Percentiles rank a stretch among this genome's conserved stretches.
Evolutionary conservation across 2,113 vertebrate genomes (phyloP).

Genomic region (Amphiprion percula): DNA sequence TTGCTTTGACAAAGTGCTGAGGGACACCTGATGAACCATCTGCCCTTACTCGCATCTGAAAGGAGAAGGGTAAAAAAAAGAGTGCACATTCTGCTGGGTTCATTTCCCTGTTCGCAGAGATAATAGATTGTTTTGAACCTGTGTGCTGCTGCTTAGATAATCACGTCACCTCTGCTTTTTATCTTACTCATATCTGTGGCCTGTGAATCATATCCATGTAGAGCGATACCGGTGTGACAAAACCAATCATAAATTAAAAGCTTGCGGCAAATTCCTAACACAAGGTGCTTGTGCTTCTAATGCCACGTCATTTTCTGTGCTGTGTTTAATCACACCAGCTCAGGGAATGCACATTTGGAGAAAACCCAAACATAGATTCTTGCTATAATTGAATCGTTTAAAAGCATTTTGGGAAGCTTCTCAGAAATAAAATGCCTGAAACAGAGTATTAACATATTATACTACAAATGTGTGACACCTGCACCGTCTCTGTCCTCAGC

Average conservation of each 20-base stretch:
- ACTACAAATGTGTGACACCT: no score
- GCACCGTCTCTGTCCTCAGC: background rate
- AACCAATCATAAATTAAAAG: conserved; percentile 36
- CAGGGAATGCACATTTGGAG: background rate
- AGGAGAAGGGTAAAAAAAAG: conserved; percentile 8
- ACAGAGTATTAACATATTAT: background rate
- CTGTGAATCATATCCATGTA: conserved; percentile 43
- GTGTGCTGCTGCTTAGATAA: conserved; percentile 53
- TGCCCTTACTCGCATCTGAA: conserved; percentile 47
- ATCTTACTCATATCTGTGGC: conserved; percentile 56
- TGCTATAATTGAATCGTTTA: background rate
- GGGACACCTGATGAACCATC: conserved; percentile 58
- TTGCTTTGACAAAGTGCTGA: conserved; percentile 63
- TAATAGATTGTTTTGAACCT: conserved; percentile 61
- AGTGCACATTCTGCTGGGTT: conserved; percentile 42
- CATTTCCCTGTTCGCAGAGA: conserved; percentile 64
- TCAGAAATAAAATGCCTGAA: background rate
- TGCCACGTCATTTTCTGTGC: conserved; percentile 12
- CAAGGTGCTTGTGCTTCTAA: background rate
- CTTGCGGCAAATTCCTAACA: conserved; percentile 9
- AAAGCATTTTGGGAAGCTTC: background rate
- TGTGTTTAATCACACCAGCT: background rate
- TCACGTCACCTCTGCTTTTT: conserved; percentile 43
- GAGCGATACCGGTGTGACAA: background rate
- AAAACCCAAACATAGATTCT: background rate